Percentiles rank a stretch among this genome's conserved stretches.
These are phyloP conservation scores for Habrosyne pyritoides DNA, from an alignment of 2,888 invertebrate species.

Conservation along the genomic window DNA sequence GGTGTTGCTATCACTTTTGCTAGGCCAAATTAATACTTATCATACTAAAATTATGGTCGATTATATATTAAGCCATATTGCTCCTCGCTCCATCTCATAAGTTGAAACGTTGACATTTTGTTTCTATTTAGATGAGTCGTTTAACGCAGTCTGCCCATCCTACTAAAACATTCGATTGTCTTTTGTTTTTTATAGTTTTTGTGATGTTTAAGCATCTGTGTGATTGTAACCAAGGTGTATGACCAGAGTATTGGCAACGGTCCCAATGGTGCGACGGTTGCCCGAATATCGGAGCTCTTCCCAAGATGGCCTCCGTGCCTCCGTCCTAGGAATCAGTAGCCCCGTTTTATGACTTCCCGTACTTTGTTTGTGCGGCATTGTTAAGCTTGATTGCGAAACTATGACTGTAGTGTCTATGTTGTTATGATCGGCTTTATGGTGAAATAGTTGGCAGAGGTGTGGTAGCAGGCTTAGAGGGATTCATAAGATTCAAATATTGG, in stretches of 20 bases:
- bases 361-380: conserved; percentile 34
- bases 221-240: conserved; percentile 11
- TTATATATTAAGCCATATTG: too few species aligned
- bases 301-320: conserved; percentile 25
- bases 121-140: too few species aligned
- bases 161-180: too few species aligned
- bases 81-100: too few species aligned
- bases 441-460: background rate
- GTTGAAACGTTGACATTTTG: too few species aligned
- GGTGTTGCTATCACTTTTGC: too few species aligned
- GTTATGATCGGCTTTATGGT: conserved; percentile 2
- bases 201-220: conserved; percentile 24
- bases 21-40: too few species aligned
- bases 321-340: conserved; percentile 14
- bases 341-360: conserved; percentile 38
- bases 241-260: conserved; percentile 38
- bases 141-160: too few species aligned
- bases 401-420: background rate
- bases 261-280: conserved; percentile 51
- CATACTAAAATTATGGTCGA: too few species aligned
- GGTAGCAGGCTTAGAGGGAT: background rate
- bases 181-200: too few species aligned
- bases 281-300: conserved; percentile 44
- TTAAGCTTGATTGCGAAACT: conserved; percentile 19
- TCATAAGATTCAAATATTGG: too few species aligned